A percentile compares a stretch with the other conserved stretches of the same genome.
These are phyloP conservation scores for Cantharis rufa DNA, from an alignment of 2,888 invertebrate genomes.

Conservation along the genomic window DNA sequence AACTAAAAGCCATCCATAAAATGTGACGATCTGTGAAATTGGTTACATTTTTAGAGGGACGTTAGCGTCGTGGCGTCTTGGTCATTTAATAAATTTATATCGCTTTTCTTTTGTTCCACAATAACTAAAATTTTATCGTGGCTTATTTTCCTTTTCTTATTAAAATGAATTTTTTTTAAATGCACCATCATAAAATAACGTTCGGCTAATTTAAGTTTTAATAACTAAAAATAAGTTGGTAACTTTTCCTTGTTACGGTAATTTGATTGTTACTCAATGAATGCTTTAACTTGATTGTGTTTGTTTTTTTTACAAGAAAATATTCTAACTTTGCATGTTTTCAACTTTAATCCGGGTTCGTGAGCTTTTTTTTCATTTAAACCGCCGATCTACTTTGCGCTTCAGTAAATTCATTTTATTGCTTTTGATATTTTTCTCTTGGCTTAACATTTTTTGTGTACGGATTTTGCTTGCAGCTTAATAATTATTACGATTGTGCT, in stretches of 20 bases:
- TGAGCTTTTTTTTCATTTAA: not conserved
- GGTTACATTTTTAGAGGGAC: conserved; percentile 11
- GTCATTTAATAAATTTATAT: conserved; percentile 16
- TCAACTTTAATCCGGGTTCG: not conserved
- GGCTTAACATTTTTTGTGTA: not conserved
- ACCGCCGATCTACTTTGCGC: not conserved
- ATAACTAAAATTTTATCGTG: not conserved
- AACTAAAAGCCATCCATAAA: not conserved
- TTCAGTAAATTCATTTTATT: conserved; percentile 1
- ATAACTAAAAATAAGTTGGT: conserved; percentile 34
- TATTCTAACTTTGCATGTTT: not conserved
- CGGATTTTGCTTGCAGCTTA: not conserved
- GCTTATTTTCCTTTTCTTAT: not conserved
- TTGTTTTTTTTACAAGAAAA: not conserved
- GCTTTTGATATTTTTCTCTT: not conserved
- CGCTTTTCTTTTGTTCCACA: not conserved
- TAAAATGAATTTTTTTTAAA: not conserved
- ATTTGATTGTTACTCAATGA: conserved; percentile 46
- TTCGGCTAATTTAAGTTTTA: conserved; percentile 11
- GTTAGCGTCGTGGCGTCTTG: conserved; percentile 7
- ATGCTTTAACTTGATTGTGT: conserved; percentile 33
- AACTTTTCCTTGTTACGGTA: conserved; percentile 42
- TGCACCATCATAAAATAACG: not conserved
- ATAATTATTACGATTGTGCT: not conserved
- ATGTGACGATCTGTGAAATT: conserved; percentile 10